phyloP scores from a whole-genome alignment of 2,797 vertebrate species.

The Catharus ustulatus region DNA sequence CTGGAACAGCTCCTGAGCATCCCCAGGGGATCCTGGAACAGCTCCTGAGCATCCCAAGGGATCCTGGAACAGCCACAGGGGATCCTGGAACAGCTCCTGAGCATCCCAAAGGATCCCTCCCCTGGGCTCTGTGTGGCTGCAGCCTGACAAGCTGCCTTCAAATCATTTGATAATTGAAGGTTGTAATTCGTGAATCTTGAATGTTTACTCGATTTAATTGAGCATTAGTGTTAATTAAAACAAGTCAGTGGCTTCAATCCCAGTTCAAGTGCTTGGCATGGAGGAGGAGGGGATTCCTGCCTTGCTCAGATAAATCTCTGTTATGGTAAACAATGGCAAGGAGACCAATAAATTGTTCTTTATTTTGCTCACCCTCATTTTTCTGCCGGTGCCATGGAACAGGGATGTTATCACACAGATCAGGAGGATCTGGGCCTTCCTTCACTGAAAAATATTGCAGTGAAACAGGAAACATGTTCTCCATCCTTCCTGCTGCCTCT shows the following conservation, averaged over 20 bases:
- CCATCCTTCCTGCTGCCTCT: background rate
- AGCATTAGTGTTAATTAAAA: conserved; percentile 22
- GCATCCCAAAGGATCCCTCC: background rate
- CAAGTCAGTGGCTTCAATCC: background rate
- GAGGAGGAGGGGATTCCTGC: background rate
- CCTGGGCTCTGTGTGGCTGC: background rate
- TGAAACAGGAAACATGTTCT: background rate
- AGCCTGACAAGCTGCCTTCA: background rate
- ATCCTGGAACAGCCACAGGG: too few species aligned
- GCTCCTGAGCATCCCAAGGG: too few species aligned
- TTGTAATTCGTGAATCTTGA: background rate
- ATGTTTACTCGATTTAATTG: background rate
- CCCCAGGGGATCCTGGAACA: too few species aligned
- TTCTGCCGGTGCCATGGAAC: background rate
- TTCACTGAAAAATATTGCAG: background rate
- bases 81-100: too few species aligned
- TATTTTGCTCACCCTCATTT: background rate
- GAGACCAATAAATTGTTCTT: background rate
- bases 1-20: too few species aligned
- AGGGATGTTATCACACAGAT: background rate
- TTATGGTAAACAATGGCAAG: background rate
- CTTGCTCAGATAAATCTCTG: background rate
- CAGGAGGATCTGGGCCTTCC: background rate
- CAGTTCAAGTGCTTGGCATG: background rate
- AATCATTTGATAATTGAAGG: background rate